Percentiles rank a stretch among this genome's conserved stretches.
phyloP scores from a whole-genome alignment of 2,888 invertebrate species.

The Acleris literana region DNA sequence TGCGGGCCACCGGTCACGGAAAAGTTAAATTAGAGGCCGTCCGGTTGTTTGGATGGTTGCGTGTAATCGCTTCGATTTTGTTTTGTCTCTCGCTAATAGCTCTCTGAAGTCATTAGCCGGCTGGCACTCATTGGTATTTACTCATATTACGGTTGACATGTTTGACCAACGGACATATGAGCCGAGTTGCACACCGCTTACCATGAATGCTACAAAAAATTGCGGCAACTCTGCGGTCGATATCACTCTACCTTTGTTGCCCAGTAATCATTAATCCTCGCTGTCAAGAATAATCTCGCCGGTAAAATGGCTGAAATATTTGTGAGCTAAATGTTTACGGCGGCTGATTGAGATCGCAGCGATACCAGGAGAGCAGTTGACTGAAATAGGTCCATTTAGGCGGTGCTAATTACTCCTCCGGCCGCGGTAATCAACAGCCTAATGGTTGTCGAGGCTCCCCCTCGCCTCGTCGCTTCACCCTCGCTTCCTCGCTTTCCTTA shows the following conservation, averaged over 20 bases:
- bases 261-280: conserved; percentile 15
- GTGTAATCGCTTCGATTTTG: conserved; percentile 65
- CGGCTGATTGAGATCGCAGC: conserved; percentile 54
- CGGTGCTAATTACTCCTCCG: conserved; percentile 71
- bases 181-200: background rate
- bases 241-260: conserved; percentile 5
- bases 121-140: conserved; percentile 28
- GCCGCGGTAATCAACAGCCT: conserved; percentile 70
- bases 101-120: conserved; percentile 40
- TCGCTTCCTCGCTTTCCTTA: conserved; percentile 45
- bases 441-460: conserved; percentile 61
- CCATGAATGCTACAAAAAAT: no score
- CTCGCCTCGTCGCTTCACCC: conserved; percentile 48
- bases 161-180: conserved; percentile 18
- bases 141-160: conserved; percentile 38
- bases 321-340: conserved; percentile 47
- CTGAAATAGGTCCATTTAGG: conserved; percentile 73
- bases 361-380: conserved; percentile 61
- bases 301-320: conserved; percentile 31
- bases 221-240: background rate
- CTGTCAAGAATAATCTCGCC: conserved; percentile 29
- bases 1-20: conserved; percentile 65
- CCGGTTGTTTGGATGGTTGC: conserved; percentile 54
- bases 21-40: conserved; percentile 72
- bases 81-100: conserved; percentile 53